Percentiles rank a stretch among this genome's conserved stretches.
These are phyloP conservation scores for Polietes domitor DNA, from an alignment of 2,888 invertebrate genomes.

Conservation along the genomic window DNA sequence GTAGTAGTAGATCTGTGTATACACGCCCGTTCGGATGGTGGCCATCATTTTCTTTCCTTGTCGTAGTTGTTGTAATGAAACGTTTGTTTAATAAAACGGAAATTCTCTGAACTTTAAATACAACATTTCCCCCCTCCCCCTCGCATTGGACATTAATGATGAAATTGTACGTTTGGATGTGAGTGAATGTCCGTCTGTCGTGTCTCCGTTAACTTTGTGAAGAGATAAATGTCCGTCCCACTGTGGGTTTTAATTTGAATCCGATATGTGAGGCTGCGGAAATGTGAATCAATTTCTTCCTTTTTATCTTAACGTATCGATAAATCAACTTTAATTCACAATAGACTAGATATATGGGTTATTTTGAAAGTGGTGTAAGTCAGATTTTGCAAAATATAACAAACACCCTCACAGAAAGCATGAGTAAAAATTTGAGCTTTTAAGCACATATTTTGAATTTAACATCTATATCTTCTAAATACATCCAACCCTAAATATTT, in stretches of 20 bases:
- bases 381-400: no score
- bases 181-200: not conserved
- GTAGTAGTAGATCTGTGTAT: no score
- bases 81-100: slow-evolving; percentile 29
- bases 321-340: not conserved
- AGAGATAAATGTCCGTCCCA: not conserved
- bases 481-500: no score
- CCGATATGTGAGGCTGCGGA: not conserved
- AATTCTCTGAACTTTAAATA: slow-evolving; percentile 44
- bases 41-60: not conserved
- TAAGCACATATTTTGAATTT: no score
- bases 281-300: not conserved
- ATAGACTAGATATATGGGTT: not conserved
- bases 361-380: no score
- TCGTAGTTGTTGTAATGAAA: not conserved
- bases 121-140: not conserved
- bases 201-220: not conserved
- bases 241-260: no score
- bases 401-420: no score
- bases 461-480: no score
- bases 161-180: not conserved
- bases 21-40: not conserved
- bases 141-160: not conserved
- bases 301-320: not conserved
- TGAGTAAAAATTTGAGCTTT: no score